Conservation (phyloP, 1,140 invertebrate species). For the Harlomillsia oculata region DNA sequence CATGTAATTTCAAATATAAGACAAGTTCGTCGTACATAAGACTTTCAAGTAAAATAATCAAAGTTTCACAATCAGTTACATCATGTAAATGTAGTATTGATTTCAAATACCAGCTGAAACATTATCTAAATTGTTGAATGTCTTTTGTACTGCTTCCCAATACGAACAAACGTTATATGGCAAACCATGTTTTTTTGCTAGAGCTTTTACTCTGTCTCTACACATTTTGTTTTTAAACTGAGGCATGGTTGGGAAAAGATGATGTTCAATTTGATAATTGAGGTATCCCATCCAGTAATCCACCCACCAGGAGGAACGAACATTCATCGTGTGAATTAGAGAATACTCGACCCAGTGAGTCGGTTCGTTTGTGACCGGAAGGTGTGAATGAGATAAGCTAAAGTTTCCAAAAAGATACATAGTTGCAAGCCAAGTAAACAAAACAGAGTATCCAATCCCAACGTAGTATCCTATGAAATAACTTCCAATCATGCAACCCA, state of each 20-base stretch:
- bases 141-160: too few species aligned
- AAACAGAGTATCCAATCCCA: background rate
- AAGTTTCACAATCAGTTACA: too few species aligned
- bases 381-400: constrained; percentile 1
- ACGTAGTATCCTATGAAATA: background rate
- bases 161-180: constrained; percentile 13
- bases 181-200: constrained; percentile 19
- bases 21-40: too few species aligned
- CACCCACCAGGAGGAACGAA: background rate
- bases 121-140: too few species aligned
- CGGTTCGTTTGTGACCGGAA: background rate
- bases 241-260: background rate
- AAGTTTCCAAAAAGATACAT: background rate
- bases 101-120: too few species aligned
- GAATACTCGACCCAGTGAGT: constrained; percentile 12
- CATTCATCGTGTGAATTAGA: background rate
- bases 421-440: background rate
- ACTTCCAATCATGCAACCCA: background rate
- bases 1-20: too few species aligned
- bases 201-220: constrained; percentile 1
- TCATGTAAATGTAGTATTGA: too few species aligned
- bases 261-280: constrained; percentile 1
- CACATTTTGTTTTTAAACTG: background rate
- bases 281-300: constrained; percentile 13
- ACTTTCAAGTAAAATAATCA: too few species aligned